Base-by-base conservation (phyloP, 2,888 invertebrate species). In the Drosophila leonis region DNA sequence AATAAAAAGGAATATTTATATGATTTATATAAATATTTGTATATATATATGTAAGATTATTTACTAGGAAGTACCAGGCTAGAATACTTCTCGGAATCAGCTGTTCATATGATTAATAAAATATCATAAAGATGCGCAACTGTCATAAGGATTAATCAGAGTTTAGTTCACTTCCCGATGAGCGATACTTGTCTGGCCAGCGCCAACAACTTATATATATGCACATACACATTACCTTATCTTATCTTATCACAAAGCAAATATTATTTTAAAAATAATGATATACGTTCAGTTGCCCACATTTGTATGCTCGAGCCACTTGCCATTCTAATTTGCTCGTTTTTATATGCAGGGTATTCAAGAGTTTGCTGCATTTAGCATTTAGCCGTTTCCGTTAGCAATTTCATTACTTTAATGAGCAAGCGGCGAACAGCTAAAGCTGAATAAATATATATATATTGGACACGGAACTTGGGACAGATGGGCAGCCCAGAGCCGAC, bases 391-490 rank as follows among this genome's bases (percentile, higher is more conserved):
- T 80, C 76, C 82, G 73, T 72, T 80, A 68, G 74, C 80, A 82
- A 83, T 86, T 83, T 75, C 84, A 87, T 82, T 87, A 82, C 75
- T 78, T 80, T 80, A 83, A 82, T 79, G 86, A 52, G 46, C 44
- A 56, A 55, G 44, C 48, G 39, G 60, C 56, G 54, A 27, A 20
- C 54, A 51, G 48, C 29, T 39, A 24, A 12, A 33, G 56, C 35
- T 42, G 31, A 41, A 39, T 24, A 10, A 18, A 31, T 18, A 0
- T 18, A 29, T 27, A 31, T 39, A 42, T 72, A 55, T 67, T 39
- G 69, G 69, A 49, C 51, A 65, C 48, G 60, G 61, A 55, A 62
- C 52, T 49, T 24, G 48, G 51, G 46, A 37, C 68, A 61, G 61
- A 46, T 70, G 68, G 56, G 33, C 33, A 44, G n/a, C 29, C 29